These are phyloP conservation scores for Eublepharis macularius DNA, from an alignment of 2,113 vertebrate genomes.

Conservation along the genomic window DNA sequence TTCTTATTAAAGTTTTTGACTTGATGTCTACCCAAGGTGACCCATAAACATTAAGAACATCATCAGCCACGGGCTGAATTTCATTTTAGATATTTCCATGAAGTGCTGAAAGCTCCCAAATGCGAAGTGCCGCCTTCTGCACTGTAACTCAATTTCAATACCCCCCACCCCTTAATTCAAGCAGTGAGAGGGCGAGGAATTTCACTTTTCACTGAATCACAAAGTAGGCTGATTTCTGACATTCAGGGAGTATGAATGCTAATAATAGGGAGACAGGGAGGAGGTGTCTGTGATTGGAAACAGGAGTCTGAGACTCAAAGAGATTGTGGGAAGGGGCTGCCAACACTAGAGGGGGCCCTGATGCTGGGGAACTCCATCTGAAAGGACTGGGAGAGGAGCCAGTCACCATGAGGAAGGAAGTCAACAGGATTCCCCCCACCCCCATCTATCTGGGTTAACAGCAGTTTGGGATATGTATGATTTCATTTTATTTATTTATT, in stretches of 20 bases:
- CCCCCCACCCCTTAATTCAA: conserved; percentile 2
- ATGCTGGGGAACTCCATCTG: not conserved
- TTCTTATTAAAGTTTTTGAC: conserved; percentile 21
- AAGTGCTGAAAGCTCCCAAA: not conserved
- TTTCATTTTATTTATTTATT: no score
- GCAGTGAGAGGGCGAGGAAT: not conserved
- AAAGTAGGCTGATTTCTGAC: conserved; percentile 27
- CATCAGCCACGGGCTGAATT: conserved; percentile 20
- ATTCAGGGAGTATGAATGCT: conserved; percentile 34
- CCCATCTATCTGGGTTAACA: no score
- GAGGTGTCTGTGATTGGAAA: conserved; percentile 1
- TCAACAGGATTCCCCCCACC: no score
- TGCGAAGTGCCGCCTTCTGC: conserved; percentile 2
- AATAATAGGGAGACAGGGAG: conserved; percentile 30
- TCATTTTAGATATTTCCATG: not conserved
- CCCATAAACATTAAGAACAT: conserved; percentile 33
- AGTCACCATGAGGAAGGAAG: not conserved
- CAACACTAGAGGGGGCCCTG: not conserved
- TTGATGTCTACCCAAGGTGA: conserved; percentile 40
- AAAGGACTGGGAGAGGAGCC: not conserved
- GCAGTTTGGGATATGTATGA: no score
- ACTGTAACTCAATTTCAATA: not conserved
- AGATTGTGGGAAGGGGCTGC: not conserved
- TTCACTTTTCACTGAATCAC: conserved; percentile 45
- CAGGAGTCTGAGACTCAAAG: not conserved